Base-by-base conservation (phyloP, 2,888 invertebrate genomes). In the Norana najaformis region DNA sequence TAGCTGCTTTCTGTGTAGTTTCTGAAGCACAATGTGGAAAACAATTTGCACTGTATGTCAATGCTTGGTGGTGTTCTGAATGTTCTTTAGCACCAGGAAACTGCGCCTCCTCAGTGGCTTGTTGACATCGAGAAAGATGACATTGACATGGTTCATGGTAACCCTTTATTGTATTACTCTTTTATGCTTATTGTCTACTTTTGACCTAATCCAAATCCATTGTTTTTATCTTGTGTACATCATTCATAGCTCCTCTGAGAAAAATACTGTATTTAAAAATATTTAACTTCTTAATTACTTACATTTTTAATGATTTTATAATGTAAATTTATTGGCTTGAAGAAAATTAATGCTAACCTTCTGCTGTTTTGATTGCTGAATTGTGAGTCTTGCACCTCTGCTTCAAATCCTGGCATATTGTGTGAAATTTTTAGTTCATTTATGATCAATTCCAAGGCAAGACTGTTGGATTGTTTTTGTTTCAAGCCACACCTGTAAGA, bases 61-160 rank as follows among this genome's bases (percentile, higher is more conserved):
- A n/a, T 89, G 36, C 35, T 89, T 83, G 38, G 14, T 89, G 36
- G 36, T 83, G 36, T 36, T 69, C 0, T 89, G 53, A 38, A 88
- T 85, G 1, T 83, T 83, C 11, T 37, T 37, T 36, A 90, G 90
- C 89, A 88, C 34, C 90, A 90, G 5, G 91, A 91, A 30, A 41
- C 89, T 14, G 90, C 91, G 38, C 92, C 90, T 89, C 93, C 94
- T 34, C 94, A 95, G 92, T 95, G 94, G 94, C 91, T 94, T 90
- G 93, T 93, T 90, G 95, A 95, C 83, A 92, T 95, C 47, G 95
- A 95, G 92, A 94, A 95, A 91, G 95, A 95, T 92, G 95, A 95
- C 91, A 93, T 95, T 53, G 94, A 95, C 90, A 93, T 95, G 90
- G 92, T 95, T 85, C 95, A 95, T 93, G 95, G 95, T 95, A 91